phyloP scores from a whole-genome alignment of 2,113 vertebrate genomes.

The Fulmarus glacialis region DNA sequence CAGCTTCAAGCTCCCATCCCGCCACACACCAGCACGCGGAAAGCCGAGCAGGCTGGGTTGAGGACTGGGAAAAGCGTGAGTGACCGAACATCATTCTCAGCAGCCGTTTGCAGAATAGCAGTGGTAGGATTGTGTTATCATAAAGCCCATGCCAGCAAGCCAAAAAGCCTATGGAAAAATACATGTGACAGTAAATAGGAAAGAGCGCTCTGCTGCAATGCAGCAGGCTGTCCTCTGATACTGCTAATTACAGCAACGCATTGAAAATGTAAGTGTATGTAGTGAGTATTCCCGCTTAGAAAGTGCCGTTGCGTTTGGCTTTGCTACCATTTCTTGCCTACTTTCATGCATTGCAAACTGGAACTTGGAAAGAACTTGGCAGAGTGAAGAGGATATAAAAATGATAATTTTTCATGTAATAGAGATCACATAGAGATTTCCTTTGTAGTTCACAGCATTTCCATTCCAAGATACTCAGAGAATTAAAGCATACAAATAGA shows the following conservation, averaged over 20 bases:
- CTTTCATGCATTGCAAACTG: constrained; percentile 57
- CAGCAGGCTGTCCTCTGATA: constrained; percentile 46
- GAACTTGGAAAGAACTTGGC: constrained; percentile 46
- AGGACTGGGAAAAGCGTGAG: background rate
- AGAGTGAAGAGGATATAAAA: constrained; percentile 59
- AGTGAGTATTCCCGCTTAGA: constrained; percentile 29
- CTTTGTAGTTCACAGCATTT: constrained; percentile 66
- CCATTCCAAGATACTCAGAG: constrained; percentile 54
- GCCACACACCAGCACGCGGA: accelerated
- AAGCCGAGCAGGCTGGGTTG: background rate
- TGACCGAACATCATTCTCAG: background rate
- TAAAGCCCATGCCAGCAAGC: constrained; percentile 9
- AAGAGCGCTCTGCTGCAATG: constrained; percentile 13
- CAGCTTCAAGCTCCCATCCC: background rate
- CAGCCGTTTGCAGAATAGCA: background rate
- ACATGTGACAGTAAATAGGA: background rate
- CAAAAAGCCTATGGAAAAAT: constrained; percentile 15
- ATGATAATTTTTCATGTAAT: constrained; percentile 62
- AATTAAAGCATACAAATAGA: constrained; percentile 67
- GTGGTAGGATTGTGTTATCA: background rate
- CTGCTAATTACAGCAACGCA: constrained; percentile 50
- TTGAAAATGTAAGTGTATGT: constrained; percentile 10
- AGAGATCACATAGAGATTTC: constrained; percentile 56
- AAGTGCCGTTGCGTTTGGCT: constrained; percentile 2
- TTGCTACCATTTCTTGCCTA: constrained; percentile 42